These are phyloP conservation scores for Sminthurinus aureus DNA, from an alignment of 2,888 invertebrate species.

Conservation along the genomic window DNA sequence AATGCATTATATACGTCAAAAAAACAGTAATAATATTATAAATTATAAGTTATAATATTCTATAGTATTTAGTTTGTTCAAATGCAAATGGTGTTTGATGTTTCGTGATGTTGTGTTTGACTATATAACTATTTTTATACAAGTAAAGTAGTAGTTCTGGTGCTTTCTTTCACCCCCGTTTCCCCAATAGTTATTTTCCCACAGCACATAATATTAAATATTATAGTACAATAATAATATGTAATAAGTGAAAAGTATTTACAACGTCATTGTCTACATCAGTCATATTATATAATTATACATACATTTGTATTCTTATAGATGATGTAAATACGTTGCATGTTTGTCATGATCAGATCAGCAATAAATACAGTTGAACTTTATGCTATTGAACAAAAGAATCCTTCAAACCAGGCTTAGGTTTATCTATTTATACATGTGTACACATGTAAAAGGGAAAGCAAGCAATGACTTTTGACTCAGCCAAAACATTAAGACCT, in stretches of 20 bases:
- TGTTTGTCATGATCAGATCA: no score
- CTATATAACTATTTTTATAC: not conserved
- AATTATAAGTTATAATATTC: no score
- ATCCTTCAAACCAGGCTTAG: no score
- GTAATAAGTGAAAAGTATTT: not conserved
- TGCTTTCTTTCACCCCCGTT: constrained; percentile 9
- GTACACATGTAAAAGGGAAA: no score
- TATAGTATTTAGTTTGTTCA: constrained; percentile 1
- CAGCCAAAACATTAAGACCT: no score
- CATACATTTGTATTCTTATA: no score
- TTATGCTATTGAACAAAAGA: no score
- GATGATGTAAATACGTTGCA: no score
- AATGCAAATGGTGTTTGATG: constrained; percentile 20
- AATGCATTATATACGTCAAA: no score
- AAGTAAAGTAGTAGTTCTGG: constrained; percentile 10
- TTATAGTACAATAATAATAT: not conserved
- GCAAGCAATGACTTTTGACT: no score
- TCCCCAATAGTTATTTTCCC: not conserved
- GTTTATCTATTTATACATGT: no score
- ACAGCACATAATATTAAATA: not conserved
- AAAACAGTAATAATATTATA: not conserved
- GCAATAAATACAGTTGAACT: no score
- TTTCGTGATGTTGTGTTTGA: constrained; percentile 9
- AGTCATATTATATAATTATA: not conserved
- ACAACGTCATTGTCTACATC: not conserved